Conservation (phyloP, 1,140 invertebrate genomes). For the Cherax quadricarinatus region DNA sequence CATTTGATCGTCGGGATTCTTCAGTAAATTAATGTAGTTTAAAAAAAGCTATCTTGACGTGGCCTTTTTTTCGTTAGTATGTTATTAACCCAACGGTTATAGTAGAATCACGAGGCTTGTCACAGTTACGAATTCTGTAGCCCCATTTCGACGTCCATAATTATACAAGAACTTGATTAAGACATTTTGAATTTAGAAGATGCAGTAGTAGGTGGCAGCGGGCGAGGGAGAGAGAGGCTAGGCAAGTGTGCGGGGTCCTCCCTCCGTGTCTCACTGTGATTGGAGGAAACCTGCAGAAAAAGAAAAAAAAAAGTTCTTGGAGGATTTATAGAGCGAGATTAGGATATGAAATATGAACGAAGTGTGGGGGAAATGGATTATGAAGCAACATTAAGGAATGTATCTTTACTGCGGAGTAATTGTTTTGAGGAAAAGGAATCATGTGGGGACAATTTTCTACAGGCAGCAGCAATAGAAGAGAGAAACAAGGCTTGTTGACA, state of each 20-base stretch:
- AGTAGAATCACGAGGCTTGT: background rate
- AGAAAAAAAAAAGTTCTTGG: background rate
- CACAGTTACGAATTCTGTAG: background rate
- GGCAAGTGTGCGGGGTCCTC: background rate
- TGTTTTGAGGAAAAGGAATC: background rate
- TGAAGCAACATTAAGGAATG: background rate
- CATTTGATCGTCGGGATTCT: too few relatives aligned
- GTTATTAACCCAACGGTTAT: background rate
- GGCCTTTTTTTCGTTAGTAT: background rate
- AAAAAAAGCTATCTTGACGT: background rate
- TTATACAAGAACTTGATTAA: background rate
- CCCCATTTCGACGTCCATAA: too few relatives aligned
- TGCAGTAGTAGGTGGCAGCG: background rate
- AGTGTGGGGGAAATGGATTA: background rate
- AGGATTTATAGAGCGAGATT: constrained; percentile 26
- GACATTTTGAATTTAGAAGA: background rate
- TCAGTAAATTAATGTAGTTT: background rate
- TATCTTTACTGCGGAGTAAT: background rate
- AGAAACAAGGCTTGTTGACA: background rate
- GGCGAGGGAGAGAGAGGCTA: background rate
- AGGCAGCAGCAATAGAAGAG: background rate
- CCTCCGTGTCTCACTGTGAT: background rate
- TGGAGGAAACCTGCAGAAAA: background rate
- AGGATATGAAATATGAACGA: constrained; percentile 18
- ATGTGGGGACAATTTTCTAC: background rate